Evolutionary conservation across 2,888 invertebrate species (phyloP).

Genomic region (Coenonympha arcania): DNA sequence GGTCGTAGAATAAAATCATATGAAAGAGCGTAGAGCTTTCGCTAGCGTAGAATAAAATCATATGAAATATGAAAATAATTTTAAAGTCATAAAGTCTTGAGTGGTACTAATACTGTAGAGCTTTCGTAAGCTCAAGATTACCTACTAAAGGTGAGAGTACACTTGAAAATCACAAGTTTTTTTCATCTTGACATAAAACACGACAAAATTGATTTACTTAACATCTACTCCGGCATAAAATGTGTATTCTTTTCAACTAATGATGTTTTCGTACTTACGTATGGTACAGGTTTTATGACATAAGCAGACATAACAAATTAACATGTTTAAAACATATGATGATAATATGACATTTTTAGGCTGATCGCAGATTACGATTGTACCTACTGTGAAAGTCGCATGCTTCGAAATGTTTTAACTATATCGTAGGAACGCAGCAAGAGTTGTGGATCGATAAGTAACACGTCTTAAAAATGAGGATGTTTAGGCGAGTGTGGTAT

Average conservation of each 20-base stretch:
- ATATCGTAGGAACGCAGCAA: too few relatives aligned
- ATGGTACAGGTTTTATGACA: slow-evolving; percentile 9
- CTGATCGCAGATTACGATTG: background rate
- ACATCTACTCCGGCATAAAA: background rate
- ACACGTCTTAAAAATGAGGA: too few relatives aligned
- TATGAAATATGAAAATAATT: background rate
- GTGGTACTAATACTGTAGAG: background rate
- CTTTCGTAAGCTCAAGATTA: slow-evolving; percentile 1
- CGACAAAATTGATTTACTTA: background rate
- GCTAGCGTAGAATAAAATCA: too few relatives aligned
- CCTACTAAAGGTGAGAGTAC: slow-evolving; percentile 1
- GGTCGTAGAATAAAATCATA: too few relatives aligned
- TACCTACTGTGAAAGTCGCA: too few relatives aligned
- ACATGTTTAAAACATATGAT: slow-evolving; percentile 4
- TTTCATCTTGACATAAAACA: background rate
- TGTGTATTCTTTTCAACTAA: background rate
- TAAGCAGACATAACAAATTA: slow-evolving; percentile 7
- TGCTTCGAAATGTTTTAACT: too few relatives aligned
- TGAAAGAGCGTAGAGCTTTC: too few relatives aligned
- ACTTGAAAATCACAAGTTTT: slow-evolving; percentile 4
- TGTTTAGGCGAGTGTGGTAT: too few relatives aligned
- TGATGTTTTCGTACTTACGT: slow-evolving; percentile 2
- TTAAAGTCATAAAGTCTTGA: background rate
- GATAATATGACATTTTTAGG: background rate
- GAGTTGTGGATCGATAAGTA: too few relatives aligned